These are phyloP conservation scores for Muschampia plurimacula DNA, from an alignment of 2,888 invertebrate genomes.

Conservation along the genomic window DNA sequence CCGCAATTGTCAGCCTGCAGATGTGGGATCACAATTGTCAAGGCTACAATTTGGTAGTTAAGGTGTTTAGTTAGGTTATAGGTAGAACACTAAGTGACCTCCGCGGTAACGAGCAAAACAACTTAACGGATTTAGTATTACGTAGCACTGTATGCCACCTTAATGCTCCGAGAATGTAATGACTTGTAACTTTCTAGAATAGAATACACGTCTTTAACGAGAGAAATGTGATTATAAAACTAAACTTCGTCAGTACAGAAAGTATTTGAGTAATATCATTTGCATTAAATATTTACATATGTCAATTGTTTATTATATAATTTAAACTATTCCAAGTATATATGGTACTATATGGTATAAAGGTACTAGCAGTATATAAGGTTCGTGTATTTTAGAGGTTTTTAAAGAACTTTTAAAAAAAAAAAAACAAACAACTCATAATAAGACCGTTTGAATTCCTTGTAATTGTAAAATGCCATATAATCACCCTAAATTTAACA, in stretches of 20 bases:
- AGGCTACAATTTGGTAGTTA: constrained; percentile 8
- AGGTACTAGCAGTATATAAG: too few relatives aligned
- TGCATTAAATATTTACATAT: background rate
- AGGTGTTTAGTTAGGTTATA: background rate
- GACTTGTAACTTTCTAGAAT: background rate
- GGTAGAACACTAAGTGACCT: background rate
- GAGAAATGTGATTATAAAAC: background rate
- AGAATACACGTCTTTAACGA: background rate
- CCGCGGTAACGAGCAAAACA: background rate
- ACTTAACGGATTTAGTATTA: background rate
- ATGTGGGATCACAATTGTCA: constrained; percentile 4
- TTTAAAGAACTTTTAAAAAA: background rate
- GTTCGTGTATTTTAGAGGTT: background rate
- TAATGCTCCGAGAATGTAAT: background rate
- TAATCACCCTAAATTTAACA: background rate
- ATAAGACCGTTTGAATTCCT: background rate
- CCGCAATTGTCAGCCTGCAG: background rate
- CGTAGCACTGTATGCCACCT: background rate
- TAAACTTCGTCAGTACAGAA: background rate
- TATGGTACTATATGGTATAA: too few relatives aligned
- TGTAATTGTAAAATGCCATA: background rate
- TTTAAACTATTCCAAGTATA: too few relatives aligned
- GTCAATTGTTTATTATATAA: too few relatives aligned
- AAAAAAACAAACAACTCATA: background rate
- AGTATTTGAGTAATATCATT: background rate